A percentile compares a stretch with the other conserved stretches of the same genome.
Evolutionary conservation across 2,797 vertebrate genomes (phyloP).

Genomic region (Cyprinodon diabolis): DNA sequence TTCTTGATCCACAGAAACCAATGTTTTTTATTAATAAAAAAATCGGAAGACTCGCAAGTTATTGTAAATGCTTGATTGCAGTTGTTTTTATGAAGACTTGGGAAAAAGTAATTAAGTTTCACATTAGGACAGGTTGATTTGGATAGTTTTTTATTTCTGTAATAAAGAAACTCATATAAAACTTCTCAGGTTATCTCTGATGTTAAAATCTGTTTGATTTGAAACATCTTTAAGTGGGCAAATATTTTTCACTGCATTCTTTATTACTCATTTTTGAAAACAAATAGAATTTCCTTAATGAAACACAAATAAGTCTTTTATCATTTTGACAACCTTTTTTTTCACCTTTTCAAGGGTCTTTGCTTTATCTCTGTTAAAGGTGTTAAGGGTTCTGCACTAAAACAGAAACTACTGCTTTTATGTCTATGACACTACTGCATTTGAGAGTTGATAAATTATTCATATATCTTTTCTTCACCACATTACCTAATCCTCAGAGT

Average conservation of each 20-base stretch:
- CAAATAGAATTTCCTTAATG: background rate
- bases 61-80: background rate
- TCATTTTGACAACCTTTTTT: slow-evolving; percentile 4
- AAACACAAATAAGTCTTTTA: background rate
- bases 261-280: background rate
- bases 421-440: slow-evolving; percentile 67
- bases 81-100: background rate
- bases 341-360: slow-evolving; percentile 10
- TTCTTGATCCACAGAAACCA: background rate
- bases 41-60: background rate
- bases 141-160: background rate
- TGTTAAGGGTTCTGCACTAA: slow-evolving; percentile 51
- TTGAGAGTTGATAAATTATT: slow-evolving; percentile 78
- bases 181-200: background rate
- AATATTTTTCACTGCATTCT: background rate
- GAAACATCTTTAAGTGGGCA: background rate
- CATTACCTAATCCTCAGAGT: slow-evolving; percentile 76
- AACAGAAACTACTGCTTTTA: slow-evolving; percentile 71
- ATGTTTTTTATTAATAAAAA: background rate
- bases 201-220: background rate
- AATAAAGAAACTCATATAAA: background rate
- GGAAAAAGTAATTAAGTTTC: background rate
- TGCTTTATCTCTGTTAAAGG: slow-evolving; percentile 26
- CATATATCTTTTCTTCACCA: slow-evolving; percentile 80
- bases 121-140: background rate